Evolutionary conservation across 2,888 invertebrate species (phyloP).

Genomic region (Caenorhabditis macrosperma): DNA sequence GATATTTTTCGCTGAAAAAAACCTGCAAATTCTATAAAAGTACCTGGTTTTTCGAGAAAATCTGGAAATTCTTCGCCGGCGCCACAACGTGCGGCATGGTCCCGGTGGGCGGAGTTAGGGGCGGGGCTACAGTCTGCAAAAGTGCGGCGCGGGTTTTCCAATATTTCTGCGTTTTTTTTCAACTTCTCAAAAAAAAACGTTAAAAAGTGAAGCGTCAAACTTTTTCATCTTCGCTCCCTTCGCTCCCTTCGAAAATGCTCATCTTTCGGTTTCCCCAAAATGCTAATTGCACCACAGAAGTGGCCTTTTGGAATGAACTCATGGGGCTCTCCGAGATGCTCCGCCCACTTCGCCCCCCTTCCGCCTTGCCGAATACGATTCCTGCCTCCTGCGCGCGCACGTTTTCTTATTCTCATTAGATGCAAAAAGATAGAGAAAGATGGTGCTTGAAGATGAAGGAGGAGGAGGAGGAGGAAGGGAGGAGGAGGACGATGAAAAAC

Average conservation of each 20-base stretch:
- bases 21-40: too few relatives aligned
- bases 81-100: too few relatives aligned
- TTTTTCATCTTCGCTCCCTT: background rate
- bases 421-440: conserved; percentile 25
- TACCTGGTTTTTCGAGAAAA: too few relatives aligned
- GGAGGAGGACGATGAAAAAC: conserved; percentile 1
- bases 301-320: background rate
- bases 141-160: too few relatives aligned
- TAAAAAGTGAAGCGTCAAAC: too few relatives aligned
- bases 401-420: conserved; percentile 42
- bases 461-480: background rate
- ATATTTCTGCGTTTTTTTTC: too few relatives aligned
- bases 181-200: too few relatives aligned
- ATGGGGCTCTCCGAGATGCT: too few relatives aligned
- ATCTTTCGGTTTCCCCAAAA: background rate
- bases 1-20: too few relatives aligned
- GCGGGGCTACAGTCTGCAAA: too few relatives aligned
- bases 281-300: background rate
- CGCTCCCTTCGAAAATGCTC: background rate
- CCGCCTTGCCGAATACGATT: conserved; percentile 51
- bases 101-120: too few relatives aligned
- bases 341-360: conserved; percentile 39
- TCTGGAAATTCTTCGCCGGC: too few relatives aligned
- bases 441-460: conserved; percentile 5
- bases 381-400: background rate